phyloP scores from a whole-genome alignment of 2,797 vertebrate species.

The Catamblyrhynchus diadema region DNA sequence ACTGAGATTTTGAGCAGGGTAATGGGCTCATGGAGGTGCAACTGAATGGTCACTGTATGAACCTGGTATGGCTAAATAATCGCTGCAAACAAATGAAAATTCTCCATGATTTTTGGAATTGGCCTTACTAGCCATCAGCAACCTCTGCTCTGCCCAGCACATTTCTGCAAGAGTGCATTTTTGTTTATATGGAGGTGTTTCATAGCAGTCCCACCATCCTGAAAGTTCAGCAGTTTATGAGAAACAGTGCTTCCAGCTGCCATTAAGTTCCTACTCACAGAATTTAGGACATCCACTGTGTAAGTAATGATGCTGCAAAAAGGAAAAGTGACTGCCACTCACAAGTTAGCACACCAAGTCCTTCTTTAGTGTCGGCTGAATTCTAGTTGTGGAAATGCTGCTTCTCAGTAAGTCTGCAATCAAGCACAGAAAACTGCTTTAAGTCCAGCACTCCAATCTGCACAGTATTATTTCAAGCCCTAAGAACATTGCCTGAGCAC shows the following conservation, averaged over 20 bases:
- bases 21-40: neutral
- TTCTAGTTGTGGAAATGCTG: neutral
- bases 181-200: neutral
- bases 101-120: neutral
- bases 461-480: neutral
- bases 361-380: neutral
- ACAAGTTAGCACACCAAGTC: fast-evolving
- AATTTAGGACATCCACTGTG: neutral
- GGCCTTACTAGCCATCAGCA: neutral
- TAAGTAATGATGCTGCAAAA: neutral
- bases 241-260: neutral
- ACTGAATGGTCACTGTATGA: fast-evolving
- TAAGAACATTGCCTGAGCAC: neutral
- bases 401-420: neutral
- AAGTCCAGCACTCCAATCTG: neutral
- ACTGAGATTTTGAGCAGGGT: neutral
- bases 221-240: neutral
- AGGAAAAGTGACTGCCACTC: neutral
- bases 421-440: neutral
- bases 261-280: neutral
- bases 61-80: neutral
- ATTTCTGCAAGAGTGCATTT: neutral
- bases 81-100: neutral
- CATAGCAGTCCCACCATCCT: neutral
- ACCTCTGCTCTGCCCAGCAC: neutral